These are phyloP conservation scores for Eleginops maclovinus DNA, from an alignment of 2,113 vertebrate species.

Conservation along the genomic window DNA sequence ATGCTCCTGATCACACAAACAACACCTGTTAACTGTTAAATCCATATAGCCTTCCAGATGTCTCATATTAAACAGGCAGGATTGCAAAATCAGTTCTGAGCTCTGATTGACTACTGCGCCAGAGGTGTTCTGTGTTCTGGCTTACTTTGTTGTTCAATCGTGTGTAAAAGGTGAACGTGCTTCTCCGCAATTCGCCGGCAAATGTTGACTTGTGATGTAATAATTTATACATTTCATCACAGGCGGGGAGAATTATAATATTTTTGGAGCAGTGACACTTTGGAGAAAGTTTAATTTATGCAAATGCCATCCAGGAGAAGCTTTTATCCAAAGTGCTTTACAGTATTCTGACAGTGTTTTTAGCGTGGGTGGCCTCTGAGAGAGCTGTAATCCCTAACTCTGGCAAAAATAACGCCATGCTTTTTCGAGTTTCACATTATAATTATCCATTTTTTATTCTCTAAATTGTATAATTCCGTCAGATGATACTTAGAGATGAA, in stretches of 20 bases:
- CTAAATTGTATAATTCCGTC: slow-evolving; percentile 9
- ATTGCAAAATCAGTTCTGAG: slow-evolving; percentile 16
- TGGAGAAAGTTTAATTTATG: slow-evolving; percentile 49
- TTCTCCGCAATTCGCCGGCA: not conserved
- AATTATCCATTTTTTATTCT: slow-evolving; percentile 29
- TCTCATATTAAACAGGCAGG: slow-evolving; percentile 50
- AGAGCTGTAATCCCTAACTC: slow-evolving; percentile 45
- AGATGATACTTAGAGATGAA: too few species aligned
- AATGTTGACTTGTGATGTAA: not conserved
- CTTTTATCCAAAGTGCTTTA: slow-evolving; percentile 52
- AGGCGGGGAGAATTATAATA: slow-evolving; percentile 14
- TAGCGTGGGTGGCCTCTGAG: slow-evolving; percentile 44
- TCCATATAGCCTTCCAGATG: slow-evolving; percentile 66
- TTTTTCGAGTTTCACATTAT: slow-evolving; percentile 39
- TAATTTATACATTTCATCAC: slow-evolving; percentile 10
- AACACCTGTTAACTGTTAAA: slow-evolving; percentile 68
- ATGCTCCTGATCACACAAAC: slow-evolving; percentile 59
- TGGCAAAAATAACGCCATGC: slow-evolving; percentile 43
- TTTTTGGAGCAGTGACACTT: slow-evolving; percentile 36
- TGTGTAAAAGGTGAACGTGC: slow-evolving; percentile 14
- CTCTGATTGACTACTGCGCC: slow-evolving; percentile 29
- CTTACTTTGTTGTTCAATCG: slow-evolving; percentile 12
- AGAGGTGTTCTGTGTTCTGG: slow-evolving; percentile 17
- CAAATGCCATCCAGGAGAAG: slow-evolving; percentile 36
- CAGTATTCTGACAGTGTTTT: slow-evolving; percentile 39